Evolutionary conservation across 2,113 vertebrate genomes (phyloP), one percentile per base, ranked within the genome.

Genomic region (Oceanites oceanicus): DNA sequence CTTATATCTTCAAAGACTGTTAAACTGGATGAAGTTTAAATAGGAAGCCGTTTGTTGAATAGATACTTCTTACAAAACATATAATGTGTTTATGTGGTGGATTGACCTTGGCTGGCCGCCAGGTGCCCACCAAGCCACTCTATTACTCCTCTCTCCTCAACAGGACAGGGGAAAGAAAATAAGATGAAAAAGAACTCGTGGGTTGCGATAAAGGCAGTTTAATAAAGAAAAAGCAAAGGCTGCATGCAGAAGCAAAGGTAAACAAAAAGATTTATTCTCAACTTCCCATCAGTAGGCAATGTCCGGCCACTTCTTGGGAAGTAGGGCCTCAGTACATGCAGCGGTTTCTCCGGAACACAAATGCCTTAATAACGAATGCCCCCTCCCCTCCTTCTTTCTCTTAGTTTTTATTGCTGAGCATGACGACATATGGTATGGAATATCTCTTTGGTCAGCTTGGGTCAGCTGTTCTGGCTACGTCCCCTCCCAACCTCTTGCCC

Each of bases 201-300:
- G 22, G 14, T 65, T 3, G 1, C 47, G 27, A 65, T 22, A 86
- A 74, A 47, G 40, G 16, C 11, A 74, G 27, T 27, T 84, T 30
- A 63, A 38, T 26, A 38, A 55, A 55, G 26, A 16, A 84, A 30
- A 23, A 36, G 27, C 27, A 52, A 62, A 62, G 26, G 36, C 18
- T 2, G 7, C 1, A 1, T 13, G 3, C 0, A 4, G 47, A 62
- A 72, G 30, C 22, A 45, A 55, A 55, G 32, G 15, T 38, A 63
- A 73, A 32, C 15, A 38, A 45, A 45, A 45, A 50, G 22, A 32
- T 63, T 85, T 73, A 36, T 55, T 73, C 38, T 26, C 8, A 26
- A 8, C 26, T 45, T 45, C 56, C 36, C 25, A 25, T 40, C 27
- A 36, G 58, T 9, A 76, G 42, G 12, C 1, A 5, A 58, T 30